phyloP scores from a whole-genome alignment of 1,140 invertebrate genomes.

The Drosophila orena region DNA sequence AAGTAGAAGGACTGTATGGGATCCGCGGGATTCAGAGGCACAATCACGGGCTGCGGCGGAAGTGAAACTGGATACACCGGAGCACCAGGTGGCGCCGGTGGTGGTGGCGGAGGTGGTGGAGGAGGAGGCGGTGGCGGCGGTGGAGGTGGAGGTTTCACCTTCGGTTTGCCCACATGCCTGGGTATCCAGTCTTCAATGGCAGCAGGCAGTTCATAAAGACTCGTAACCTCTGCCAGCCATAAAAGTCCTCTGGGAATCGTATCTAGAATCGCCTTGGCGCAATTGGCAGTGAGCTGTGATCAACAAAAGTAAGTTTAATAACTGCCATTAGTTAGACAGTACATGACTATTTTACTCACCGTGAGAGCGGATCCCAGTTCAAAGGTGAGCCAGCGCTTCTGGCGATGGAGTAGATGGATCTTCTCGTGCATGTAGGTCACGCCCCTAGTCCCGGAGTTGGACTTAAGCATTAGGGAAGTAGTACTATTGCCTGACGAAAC shows the following conservation, averaged over 20 bases:
- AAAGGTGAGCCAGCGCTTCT: conserved; percentile 71
- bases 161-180: conserved; percentile 41
- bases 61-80: neutral
- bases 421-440: conserved; percentile 58
- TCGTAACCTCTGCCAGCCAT: conserved; percentile 39
- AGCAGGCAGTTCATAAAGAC: conserved; percentile 52
- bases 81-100: neutral
- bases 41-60: conserved; percentile 41
- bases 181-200: conserved; percentile 71
- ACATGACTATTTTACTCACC: conserved; percentile 27
- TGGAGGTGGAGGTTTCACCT: conserved; percentile 15
- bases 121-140: conserved; percentile 30
- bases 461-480: neutral
- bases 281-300: conserved; percentile 51
- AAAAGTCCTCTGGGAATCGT: conserved; percentile 57
- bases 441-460: conserved; percentile 4
- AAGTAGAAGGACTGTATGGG: conserved; percentile 66
- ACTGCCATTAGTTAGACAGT: too few species aligned
- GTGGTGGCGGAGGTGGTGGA: conserved; percentile 13
- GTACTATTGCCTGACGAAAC: neutral
- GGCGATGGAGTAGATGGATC: conserved; percentile 40
- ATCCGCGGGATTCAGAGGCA: conserved; percentile 60
- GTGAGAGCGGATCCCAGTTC: conserved; percentile 56
- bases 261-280: conserved; percentile 54
- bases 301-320: too few species aligned